Conservation (phyloP, 2,113 vertebrate genomes). For the Seriola quinqueradiata region DNA sequence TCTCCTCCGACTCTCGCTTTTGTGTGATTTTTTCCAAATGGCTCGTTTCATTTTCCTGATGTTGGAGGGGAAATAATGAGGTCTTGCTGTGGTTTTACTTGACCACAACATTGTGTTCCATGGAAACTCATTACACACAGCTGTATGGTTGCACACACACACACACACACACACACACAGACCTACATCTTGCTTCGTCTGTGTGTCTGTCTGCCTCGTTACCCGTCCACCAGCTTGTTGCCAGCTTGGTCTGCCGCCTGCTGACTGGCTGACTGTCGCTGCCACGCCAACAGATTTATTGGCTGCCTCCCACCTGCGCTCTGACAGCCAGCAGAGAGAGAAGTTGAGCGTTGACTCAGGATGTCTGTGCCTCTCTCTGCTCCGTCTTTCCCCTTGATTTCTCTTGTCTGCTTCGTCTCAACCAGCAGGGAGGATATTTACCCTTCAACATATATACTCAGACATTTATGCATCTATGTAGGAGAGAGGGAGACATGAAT, state of each 20-base stretch:
- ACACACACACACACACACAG: neutral
- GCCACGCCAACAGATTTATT: slow-evolving; percentile 44
- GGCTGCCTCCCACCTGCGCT: slow-evolving; percentile 51
- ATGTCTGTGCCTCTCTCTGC: slow-evolving; percentile 22
- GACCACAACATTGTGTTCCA: slow-evolving; percentile 38
- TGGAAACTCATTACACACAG: slow-evolving; percentile 43
- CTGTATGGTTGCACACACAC: neutral
- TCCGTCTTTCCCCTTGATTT: slow-evolving; percentile 7
- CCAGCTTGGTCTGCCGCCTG: slow-evolving; percentile 29
- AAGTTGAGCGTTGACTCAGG: slow-evolving; percentile 45
- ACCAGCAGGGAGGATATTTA: slow-evolving; percentile 12
- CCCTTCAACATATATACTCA: neutral
- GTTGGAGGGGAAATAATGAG: slow-evolving; percentile 52
- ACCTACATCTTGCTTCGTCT: neutral
- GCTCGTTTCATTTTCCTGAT: slow-evolving; percentile 24
- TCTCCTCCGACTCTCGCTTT: neutral
- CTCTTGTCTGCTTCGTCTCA: neutral
- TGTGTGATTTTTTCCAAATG: slow-evolving; percentile 9
- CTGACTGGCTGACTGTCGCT: slow-evolving; percentile 37
- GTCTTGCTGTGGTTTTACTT: slow-evolving; percentile 35
- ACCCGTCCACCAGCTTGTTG: neutral
- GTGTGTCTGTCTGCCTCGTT: neutral
- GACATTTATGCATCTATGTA: neutral
- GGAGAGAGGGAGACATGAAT: neutral
- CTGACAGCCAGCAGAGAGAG: slow-evolving; percentile 49